Evolutionary conservation across 1,140 invertebrate genomes (phyloP).

Genomic region (Drosophila sulfurigaster): DNA sequence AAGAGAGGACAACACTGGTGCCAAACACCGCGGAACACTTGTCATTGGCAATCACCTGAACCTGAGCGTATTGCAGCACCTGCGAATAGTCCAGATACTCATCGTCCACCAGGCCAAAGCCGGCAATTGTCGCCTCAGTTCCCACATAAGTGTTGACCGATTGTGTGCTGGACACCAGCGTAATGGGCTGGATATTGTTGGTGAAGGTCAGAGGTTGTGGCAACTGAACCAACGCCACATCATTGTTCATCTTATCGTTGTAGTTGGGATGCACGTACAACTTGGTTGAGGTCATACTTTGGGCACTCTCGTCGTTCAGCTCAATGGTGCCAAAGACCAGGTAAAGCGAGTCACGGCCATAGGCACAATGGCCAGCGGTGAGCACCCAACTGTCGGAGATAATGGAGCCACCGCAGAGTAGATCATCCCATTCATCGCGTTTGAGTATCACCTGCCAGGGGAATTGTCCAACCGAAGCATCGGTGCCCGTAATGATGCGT

Average conservation of each 20-base stretch:
- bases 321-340: slow-evolving; percentile 85
- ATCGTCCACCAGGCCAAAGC: slow-evolving; percentile 73
- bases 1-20: slow-evolving; percentile 42
- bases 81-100: slow-evolving; percentile 71
- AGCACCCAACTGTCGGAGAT: slow-evolving; percentile 86
- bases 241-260: slow-evolving; percentile 85
- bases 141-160: slow-evolving; percentile 60
- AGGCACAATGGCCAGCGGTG: slow-evolving; percentile 87
- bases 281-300: slow-evolving; percentile 75
- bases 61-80: slow-evolving; percentile 63
- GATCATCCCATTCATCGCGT: slow-evolving; percentile 62
- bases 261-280: slow-evolving; percentile 85
- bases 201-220: slow-evolving; percentile 83
- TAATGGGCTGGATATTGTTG: slow-evolving; percentile 60
- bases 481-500: slow-evolving; percentile 66
- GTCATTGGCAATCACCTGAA: slow-evolving; percentile 66
- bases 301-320: slow-evolving; percentile 69
- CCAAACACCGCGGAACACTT: slow-evolving; percentile 56
- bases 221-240: slow-evolving; percentile 87
- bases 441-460: slow-evolving; percentile 82
- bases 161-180: slow-evolving; percentile 51
- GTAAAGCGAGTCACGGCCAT: slow-evolving; percentile 61
- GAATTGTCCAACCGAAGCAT: slow-evolving; percentile 60
- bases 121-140: slow-evolving; percentile 56
- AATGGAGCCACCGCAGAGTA: slow-evolving; percentile 87